phyloP scores from a whole-genome alignment of 1,140 invertebrate species.

The Halictus rubicundus region DNA sequence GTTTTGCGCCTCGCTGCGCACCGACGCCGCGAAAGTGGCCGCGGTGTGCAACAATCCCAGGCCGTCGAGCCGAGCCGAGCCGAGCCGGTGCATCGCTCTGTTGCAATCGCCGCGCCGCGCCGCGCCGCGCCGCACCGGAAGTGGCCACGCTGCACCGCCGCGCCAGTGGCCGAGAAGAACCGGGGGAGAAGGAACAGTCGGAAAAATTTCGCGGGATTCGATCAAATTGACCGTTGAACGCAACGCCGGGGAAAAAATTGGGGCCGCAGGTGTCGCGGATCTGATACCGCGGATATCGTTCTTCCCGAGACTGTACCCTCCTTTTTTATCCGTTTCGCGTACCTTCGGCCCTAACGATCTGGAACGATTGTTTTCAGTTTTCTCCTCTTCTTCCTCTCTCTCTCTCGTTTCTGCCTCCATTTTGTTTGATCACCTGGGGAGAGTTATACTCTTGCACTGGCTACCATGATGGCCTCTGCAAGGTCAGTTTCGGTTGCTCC shows the following conservation, averaged over 20 bases:
- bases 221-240: conserved; percentile 42
- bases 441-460: no score
- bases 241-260: background rate
- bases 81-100: conserved; percentile 5
- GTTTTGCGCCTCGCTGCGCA: conserved; percentile 66
- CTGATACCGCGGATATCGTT: conserved; percentile 23
- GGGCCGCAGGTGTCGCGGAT: conserved; percentile 51
- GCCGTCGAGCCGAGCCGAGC: no score
- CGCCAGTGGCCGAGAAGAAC: conserved; percentile 29
- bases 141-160: conserved; percentile 28
- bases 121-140: conserved; percentile 35
- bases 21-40: conserved; percentile 38
- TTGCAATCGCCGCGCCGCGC: conserved; percentile 34
- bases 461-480: no score
- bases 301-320: background rate
- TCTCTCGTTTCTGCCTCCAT: no score
- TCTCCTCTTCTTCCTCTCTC: no score
- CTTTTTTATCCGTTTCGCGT: background rate
- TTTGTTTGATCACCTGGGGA: no score
- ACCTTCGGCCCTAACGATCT: background rate
- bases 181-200: background rate
- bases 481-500: no score
- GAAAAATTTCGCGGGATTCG: conserved; percentile 35
- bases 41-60: conserved; percentile 16
- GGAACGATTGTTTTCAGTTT: background rate